Conservation (phyloP, 2,888 invertebrate genomes). For the Phorcus lineatus region DNA sequence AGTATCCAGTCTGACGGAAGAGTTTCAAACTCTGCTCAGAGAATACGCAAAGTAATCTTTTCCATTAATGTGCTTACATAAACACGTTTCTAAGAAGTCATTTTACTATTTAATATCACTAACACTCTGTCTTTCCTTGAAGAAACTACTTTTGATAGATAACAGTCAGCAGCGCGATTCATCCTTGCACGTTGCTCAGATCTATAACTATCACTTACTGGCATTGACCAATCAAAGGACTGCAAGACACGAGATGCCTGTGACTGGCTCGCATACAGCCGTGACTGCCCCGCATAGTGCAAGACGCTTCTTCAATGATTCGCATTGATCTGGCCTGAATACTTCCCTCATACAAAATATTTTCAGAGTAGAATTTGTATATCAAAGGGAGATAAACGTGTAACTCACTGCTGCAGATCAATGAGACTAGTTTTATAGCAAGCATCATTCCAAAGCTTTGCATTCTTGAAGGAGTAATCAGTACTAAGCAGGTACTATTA, state of each 20-base stretch:
- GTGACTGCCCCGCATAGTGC: neutral
- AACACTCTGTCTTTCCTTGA: neutral
- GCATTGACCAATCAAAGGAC: neutral
- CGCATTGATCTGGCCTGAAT: neutral
- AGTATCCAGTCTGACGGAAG: neutral
- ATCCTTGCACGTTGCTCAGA: neutral
- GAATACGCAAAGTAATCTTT: too few species aligned
- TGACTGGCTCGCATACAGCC: neutral
- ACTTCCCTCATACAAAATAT: neutral
- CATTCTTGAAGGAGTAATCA: too few species aligned
- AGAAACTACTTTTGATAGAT: constrained; percentile 9
- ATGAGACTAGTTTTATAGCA: too few species aligned
- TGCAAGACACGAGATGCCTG: neutral
- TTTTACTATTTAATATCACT: neutral
- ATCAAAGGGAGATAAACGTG: too few species aligned
- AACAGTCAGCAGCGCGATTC: neutral
- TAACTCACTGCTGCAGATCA: too few species aligned
- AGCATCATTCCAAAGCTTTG: too few species aligned
- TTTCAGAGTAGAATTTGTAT: too few species aligned
- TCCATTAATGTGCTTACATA: neutral
- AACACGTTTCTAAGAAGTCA: neutral
- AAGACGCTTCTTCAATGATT: constrained; percentile 5
- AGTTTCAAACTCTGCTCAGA: neutral
- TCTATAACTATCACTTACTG: neutral
- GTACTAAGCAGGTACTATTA: too few species aligned